phyloP scores from a whole-genome alignment of 2,113 vertebrate species.

The Chrysemys picta region DNA sequence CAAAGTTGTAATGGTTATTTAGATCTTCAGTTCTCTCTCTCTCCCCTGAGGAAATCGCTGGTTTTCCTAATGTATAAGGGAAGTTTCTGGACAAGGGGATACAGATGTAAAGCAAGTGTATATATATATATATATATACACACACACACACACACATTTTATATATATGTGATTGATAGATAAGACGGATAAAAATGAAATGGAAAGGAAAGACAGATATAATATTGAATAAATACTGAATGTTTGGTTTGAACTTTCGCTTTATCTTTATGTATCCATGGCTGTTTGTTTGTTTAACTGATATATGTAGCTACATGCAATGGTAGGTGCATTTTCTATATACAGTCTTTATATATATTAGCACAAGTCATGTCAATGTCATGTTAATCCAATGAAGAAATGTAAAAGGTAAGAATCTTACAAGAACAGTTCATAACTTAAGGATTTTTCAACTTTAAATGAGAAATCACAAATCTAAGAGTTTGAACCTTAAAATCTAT shows the following conservation, averaged over 20 bases:
- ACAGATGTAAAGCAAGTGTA: neutral
- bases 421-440: neutral
- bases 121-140: neutral
- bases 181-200: neutral
- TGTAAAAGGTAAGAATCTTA: accelerated
- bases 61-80: neutral
- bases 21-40: neutral
- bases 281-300: neutral
- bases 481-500: neutral
- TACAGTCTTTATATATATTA: accelerated
- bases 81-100: neutral
- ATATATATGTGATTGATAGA: neutral
- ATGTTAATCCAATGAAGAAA: neutral
- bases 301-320: neutral
- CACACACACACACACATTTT: too few relatives aligned
- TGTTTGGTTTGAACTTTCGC: neutral
- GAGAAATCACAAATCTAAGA: neutral
- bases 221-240: neutral
- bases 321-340: neutral
- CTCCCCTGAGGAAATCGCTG: neutral
- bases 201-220: neutral
- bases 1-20: neutral
- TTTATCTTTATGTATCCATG: neutral
- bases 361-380: neutral
- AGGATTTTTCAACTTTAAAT: neutral